Conservation (phyloP, 1,140 invertebrate species). For the Goniozus legneri region DNA sequence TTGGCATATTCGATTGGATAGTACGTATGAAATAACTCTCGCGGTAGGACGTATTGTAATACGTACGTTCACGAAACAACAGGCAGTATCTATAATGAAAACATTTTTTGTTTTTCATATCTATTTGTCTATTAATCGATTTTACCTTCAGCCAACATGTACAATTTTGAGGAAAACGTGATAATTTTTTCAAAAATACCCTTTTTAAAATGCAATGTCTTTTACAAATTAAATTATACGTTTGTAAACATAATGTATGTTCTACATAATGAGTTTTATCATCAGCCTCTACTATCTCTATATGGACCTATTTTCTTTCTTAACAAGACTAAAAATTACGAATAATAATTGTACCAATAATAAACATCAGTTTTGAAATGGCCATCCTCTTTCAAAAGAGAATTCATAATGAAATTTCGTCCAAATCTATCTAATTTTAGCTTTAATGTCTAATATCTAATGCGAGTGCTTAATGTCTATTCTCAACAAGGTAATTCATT, state of each 20-base stretch:
- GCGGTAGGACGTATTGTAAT: conserved; percentile 15
- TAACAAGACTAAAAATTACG: conserved; percentile 22
- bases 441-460: conserved; percentile 2
- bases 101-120: background rate
- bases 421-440: conserved; percentile 21
- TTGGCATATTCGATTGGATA: background rate
- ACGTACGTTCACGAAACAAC: conserved; percentile 12
- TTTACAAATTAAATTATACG: background rate
- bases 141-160: too few relatives aligned
- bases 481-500: conserved; percentile 21
- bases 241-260: conserved; percentile 9
- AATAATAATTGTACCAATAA: conserved; percentile 21
- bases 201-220: background rate
- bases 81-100: conserved; percentile 10
- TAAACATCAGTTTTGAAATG: conserved; percentile 18
- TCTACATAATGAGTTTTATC: conserved; percentile 1
- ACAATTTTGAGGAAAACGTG: background rate
- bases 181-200: background rate
- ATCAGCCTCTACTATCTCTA: background rate
- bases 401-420: conserved; percentile 27
- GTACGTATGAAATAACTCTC: conserved; percentile 22
- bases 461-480: background rate
- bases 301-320: background rate
- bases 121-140: background rate
- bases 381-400: conserved; percentile 17